phyloP scores from a whole-genome alignment of 2,888 invertebrate genomes.

The Athalia circularis region DNA sequence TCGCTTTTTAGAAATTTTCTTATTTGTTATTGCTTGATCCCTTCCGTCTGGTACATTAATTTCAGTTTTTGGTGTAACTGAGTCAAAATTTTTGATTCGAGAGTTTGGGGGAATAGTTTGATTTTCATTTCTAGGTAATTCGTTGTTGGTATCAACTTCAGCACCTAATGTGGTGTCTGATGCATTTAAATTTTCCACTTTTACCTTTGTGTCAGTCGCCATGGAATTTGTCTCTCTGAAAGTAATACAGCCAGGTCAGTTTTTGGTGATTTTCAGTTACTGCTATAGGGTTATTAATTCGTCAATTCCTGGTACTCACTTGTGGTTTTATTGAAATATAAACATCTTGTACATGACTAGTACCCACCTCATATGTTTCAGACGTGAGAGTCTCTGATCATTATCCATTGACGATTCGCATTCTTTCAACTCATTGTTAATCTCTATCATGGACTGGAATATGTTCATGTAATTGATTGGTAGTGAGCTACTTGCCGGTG shows the following conservation, averaged over 20 bases:
- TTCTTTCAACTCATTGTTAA: constrained; percentile 51
- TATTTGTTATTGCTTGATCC: neutral
- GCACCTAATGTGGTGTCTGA: neutral
- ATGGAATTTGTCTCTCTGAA: constrained; percentile 1
- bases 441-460: constrained; percentile 55
- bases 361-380: neutral
- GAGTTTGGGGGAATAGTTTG: neutral
- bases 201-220: neutral
- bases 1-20: neutral
- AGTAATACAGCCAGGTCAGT: neutral
- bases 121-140: neutral
- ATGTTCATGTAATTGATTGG: constrained; percentile 46
- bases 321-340: neutral
- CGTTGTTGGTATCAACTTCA: neutral
- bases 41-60: neutral
- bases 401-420: neutral
- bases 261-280: neutral
- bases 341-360: neutral
- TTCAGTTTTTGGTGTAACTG: neutral
- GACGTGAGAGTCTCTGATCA: neutral
- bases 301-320: neutral
- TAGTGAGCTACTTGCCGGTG: constrained; percentile 28
- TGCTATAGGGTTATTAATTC: neutral
- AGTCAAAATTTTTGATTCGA: neutral
- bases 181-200: neutral